These are phyloP conservation scores for Ischnura elegans DNA, from an alignment of 2,888 invertebrate species.

Conservation along the genomic window DNA sequence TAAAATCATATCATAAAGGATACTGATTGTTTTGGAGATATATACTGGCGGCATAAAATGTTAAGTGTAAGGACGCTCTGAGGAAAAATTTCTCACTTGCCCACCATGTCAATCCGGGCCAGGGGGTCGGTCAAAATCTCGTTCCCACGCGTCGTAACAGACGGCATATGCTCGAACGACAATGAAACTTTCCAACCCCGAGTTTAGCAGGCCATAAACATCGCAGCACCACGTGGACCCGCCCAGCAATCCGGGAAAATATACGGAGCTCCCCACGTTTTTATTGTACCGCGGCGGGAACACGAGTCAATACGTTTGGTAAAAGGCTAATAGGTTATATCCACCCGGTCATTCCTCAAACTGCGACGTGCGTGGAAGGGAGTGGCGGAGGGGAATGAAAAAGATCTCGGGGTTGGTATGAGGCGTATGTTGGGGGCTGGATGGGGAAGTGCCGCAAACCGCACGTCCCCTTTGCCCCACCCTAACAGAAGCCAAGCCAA, in stretches of 20 bases:
- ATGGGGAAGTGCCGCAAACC: not conserved
- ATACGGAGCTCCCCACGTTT: not conserved
- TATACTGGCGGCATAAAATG: too few species aligned
- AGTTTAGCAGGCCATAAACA: slow-evolving; percentile 38
- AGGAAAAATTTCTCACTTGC: too few species aligned
- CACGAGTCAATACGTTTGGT: slow-evolving; percentile 51
- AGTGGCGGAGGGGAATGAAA: not conserved
- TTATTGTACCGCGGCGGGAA: slow-evolving; percentile 25
- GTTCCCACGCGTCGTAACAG: not conserved
- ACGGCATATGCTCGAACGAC: not conserved
- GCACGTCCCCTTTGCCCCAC: not conserved
- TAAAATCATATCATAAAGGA: too few species aligned
- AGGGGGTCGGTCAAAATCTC: not conserved
- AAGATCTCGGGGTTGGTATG: too few species aligned
- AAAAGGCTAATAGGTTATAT: slow-evolving; percentile 43
- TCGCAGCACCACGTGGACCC: not conserved
- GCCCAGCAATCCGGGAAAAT: not conserved
- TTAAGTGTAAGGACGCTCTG: too few species aligned
- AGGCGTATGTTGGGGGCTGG: too few species aligned
- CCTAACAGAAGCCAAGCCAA: not conserved
- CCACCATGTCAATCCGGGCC: too few species aligned
- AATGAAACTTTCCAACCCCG: not conserved
- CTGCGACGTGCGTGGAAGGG: too few species aligned
- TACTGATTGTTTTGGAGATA: too few species aligned
- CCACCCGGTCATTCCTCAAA: not conserved